Conservation (phyloP, 2,113 vertebrate genomes). For the Ceratotherium simum region DNA sequence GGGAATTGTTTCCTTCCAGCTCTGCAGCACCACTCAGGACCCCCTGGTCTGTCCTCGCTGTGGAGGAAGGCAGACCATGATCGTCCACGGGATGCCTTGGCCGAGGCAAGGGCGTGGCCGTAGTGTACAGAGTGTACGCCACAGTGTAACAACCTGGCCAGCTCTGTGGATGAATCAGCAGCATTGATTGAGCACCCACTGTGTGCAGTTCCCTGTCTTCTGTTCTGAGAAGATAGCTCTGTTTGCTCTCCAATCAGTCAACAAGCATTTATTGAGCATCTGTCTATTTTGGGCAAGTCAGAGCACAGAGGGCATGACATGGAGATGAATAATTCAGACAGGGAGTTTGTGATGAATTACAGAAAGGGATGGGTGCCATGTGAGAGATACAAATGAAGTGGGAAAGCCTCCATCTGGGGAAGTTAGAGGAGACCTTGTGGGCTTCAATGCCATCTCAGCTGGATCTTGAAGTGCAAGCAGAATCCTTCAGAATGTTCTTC, state of each 20-base stretch:
- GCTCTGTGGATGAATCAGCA: not conserved
- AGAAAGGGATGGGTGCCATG: not conserved
- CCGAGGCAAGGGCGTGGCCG: not conserved
- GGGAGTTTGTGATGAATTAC: not conserved
- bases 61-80: not conserved
- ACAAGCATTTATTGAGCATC: not conserved
- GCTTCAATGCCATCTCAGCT: not conserved
- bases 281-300: not conserved
- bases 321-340: not conserved
- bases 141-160: too few relatives aligned
- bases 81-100: accelerated
- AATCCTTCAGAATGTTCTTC: not conserved
- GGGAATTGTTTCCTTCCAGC: not conserved
- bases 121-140: too few relatives aligned
- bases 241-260: conserved; percentile 27
- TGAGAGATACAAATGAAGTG: not conserved
- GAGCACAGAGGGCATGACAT: not conserved
- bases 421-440: not conserved
- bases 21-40: not conserved
- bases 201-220: not conserved
- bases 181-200: not conserved
- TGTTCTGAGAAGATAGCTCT: not conserved
- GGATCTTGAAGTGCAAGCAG: not conserved
- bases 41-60: not conserved
- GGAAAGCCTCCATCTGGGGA: not conserved